Percentiles rank a stretch among this genome's conserved stretches.
Evolutionary conservation across 2,888 invertebrate species (phyloP).

Genomic region (Acanthosoma haemorrhoidale): DNA sequence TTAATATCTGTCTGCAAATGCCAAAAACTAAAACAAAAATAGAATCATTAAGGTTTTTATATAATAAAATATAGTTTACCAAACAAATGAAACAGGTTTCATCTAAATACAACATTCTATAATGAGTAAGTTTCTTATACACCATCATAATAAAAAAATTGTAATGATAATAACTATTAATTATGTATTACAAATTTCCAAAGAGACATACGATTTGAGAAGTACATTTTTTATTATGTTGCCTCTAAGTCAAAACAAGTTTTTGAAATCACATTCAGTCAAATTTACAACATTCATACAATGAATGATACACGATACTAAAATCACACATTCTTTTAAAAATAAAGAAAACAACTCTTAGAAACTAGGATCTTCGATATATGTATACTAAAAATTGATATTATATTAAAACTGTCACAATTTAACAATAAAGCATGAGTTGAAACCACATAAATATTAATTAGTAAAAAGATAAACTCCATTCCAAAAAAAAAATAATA

Average conservation of each 20-base stretch:
- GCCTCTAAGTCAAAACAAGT: slow-evolving; percentile 16
- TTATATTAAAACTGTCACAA: slow-evolving; percentile 7
- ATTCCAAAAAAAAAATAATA: slow-evolving; percentile 25
- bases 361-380: background rate
- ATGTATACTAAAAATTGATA: slow-evolving; percentile 15
- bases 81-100: background rate
- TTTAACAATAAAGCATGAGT: slow-evolving; percentile 23
- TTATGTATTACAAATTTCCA: background rate
- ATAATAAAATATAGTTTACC: background rate
- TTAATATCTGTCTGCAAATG: background rate
- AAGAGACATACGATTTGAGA: slow-evolving; percentile 5
- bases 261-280: background rate
- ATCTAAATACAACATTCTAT: background rate
- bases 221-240: background rate
- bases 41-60: background rate
- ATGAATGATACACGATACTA: slow-evolving; percentile 2
- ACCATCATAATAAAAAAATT: background rate
- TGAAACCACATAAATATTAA: slow-evolving; percentile 15
- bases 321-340: slow-evolving; percentile 16
- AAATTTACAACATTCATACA: slow-evolving; percentile 18
- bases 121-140: slow-evolving; percentile 1
- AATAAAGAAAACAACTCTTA: slow-evolving; percentile 24
- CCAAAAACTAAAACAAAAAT: slow-evolving; percentile 1
- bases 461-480: slow-evolving; percentile 23
- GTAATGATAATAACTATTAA: background rate